Evolutionary conservation across 2,113 vertebrate species (phyloP).

Genomic region (Melanostigma gelatinosum): DNA sequence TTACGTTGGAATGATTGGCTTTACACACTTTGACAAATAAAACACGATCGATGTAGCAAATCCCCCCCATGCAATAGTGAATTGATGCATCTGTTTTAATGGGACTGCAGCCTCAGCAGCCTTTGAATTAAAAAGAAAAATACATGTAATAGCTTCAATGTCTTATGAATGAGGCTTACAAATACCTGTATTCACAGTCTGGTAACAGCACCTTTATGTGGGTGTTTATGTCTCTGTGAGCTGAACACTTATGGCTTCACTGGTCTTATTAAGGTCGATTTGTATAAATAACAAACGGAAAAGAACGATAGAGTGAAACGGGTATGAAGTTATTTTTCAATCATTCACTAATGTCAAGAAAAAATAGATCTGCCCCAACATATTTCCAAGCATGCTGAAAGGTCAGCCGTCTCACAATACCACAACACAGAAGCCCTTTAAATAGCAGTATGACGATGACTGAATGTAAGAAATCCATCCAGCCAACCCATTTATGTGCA

Average conservation of each 20-base stretch:
- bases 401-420: constrained; percentile 1
- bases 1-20: not conserved
- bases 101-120: not conserved
- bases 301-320: not conserved
- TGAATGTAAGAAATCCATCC: not conserved
- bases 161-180: not conserved
- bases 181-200: not conserved
- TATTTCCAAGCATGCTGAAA: not conserved
- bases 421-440: not conserved
- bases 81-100: not conserved
- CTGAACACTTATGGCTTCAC: not conserved
- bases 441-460: constrained; percentile 3
- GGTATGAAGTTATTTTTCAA: not conserved
- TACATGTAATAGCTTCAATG: not conserved
- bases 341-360: not conserved
- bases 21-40: not conserved
- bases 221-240: not conserved
- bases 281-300: not conserved
- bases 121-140: not conserved
- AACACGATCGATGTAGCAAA: not conserved
- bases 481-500: not conserved
- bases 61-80: not conserved
- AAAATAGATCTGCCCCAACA: not conserved
- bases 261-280: not conserved
- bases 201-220: not conserved